Evolutionary conservation across 2,113 vertebrate genomes (phyloP), one percentile per base, ranked within the genome.

Genomic region (Tenrec ecaudatus): DNA sequence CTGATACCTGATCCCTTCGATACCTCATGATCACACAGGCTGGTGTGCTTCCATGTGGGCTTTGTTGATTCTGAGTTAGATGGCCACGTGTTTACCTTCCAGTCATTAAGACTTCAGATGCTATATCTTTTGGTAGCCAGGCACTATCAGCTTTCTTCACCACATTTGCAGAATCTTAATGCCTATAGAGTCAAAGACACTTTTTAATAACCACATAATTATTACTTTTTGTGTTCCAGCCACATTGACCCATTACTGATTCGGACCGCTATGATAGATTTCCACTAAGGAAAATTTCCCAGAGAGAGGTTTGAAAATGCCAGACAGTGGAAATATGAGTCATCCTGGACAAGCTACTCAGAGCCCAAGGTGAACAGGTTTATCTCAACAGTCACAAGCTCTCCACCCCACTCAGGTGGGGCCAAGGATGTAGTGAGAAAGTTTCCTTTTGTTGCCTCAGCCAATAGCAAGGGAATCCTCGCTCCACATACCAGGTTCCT

Each of bases 211-310:
- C 88, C 76, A 69, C 86, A 66, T 71, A 78, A 57, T 31, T 66
- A 31, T 82, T 69, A 85, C n/a, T 31, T 94, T 4, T 80, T 90
- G 19, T 80, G 47, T 43, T 85, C 66, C 79, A 81, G 40, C 31
- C 14, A 17, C 57, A 69, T 66, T 78, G 60, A 86, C 36, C 40
- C 62, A n/a, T 85, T 86, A 82, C 31, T 53, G 47, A 64, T 33
- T 58, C 25, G 38, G n/a, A 76, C 43, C 53, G 27, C 71, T 38
- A n/a, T 19, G 57, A 25, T 92, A 84, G 69, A 0, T 85, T 82
- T 91, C 69, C 89, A 36, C 82, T 82, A 82, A 85, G 82, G 20
- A 66, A 83, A 85, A 36, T n/a, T 60, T 78, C 81, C 89, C 62
- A 19, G 60, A 62, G 60, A 53, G n/a, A 71, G 19, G 15, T 43